phyloP scores from a whole-genome alignment of 2,888 invertebrate species.

The Dusona sp. region DNA sequence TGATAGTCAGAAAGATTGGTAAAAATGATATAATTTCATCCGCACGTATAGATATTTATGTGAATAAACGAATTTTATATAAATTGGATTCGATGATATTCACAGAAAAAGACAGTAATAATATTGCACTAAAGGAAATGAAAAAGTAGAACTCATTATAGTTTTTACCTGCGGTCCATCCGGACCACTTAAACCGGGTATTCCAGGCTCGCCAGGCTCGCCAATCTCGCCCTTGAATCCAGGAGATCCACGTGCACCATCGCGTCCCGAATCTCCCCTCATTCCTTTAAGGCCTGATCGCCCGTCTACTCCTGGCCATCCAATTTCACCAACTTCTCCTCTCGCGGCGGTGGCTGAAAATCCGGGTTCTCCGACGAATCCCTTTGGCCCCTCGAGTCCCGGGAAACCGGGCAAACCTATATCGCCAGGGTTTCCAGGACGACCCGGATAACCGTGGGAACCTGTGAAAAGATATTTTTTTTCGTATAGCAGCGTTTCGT shows the following conservation, averaged over 20 bases:
- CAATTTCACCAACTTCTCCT: slow-evolving; percentile 84
- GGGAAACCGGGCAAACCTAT: slow-evolving; percentile 88
- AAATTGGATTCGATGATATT: not conserved
- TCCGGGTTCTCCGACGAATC: slow-evolving; percentile 88
- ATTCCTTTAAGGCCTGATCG: slow-evolving; percentile 79
- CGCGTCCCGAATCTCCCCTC: slow-evolving; percentile 81
- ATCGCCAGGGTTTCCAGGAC: slow-evolving; percentile 86
- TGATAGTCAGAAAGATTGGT: not conserved
- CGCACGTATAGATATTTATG: not conserved
- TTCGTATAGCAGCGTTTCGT: not conserved
- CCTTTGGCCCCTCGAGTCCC: slow-evolving; percentile 87
- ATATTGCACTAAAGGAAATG: not conserved
- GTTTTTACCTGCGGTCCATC: slow-evolving; percentile 76
- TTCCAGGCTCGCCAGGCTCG: slow-evolving; percentile 85
- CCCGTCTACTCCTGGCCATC: slow-evolving; percentile 80
- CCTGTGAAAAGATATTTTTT: slow-evolving; percentile 83
- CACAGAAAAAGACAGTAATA: not conserved
- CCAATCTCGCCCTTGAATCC: slow-evolving; percentile 84
- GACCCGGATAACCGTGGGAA: slow-evolving; percentile 87
- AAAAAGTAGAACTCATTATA: not conserved
- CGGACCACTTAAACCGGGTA: slow-evolving; percentile 84
- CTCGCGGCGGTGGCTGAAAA: slow-evolving; percentile 84
- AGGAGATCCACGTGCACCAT: slow-evolving; percentile 79
- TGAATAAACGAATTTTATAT: not conserved
- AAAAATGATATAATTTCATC: not conserved